Evolutionary conservation across 2,113 vertebrate species (phyloP), one percentile per base, ranked within the genome.

Genomic region (Acrocephalus kingi): DNA sequence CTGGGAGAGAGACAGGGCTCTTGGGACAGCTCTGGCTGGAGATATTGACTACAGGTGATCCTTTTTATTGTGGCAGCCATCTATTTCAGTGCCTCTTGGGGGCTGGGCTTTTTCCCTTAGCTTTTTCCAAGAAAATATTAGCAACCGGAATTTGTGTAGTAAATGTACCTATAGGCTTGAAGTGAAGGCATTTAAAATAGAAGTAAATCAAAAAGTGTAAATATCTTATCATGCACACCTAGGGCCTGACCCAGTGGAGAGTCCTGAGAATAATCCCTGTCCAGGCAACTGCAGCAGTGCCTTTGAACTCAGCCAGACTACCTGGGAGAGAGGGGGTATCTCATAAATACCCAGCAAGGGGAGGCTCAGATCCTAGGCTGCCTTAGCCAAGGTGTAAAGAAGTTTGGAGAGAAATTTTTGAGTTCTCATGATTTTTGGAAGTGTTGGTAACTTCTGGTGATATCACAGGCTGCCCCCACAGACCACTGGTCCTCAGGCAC

Each of bases 231-330:
- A 71, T 67, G 55, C 72, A 86, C 52, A 96, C 76, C 88, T 81
- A 92, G 88, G 76, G 72, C 52, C 90, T 92, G 90, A 93, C 92
- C 72, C 92, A 81, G 67, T 7, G 33, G 80, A 74, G 64, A 35
- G 83, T 94, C 63, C 59, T 31, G 43, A 92, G 83, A 86, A 59
- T 88, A 90, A 86, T 66, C 51, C 69, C 72, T 84, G 71, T 16
- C 10, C 51, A 80, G 62, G 37, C 81, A 96, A 69, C 45, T 39
- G 45, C 77, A 84, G n/a, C 49, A 78, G 46, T 5, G 52, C 55
- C 93, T 96, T 96, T 96, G 93, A 96, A 96, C 95, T 96, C 96
- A 91, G 69, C 31, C 94, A 74, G 89, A 87, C 74, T 73, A 75
- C 39, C 66, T 82, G 67, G 37, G 28, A 91, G 66, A 79, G 75